These are phyloP conservation scores for Chionodraco myersi DNA, from an alignment of 2,113 vertebrate species.

Conservation along the genomic window DNA sequence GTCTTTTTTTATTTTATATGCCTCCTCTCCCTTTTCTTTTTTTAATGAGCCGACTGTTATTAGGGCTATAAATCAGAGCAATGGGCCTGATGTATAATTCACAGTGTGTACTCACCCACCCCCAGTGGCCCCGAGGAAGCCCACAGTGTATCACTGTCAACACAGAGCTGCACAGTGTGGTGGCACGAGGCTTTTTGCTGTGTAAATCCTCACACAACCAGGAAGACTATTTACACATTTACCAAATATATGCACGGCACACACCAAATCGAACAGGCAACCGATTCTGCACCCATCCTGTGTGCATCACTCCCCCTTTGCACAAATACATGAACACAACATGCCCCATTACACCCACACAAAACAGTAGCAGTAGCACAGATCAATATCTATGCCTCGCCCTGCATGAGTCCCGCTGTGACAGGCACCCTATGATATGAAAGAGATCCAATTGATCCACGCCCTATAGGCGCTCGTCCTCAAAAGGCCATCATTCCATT, in stretches of 20 bases:
- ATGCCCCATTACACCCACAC: conserved; percentile 72
- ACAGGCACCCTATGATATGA: conserved; percentile 85
- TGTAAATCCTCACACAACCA: conserved; percentile 24
- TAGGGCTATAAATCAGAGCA: conserved; percentile 99
- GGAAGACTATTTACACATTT: conserved; percentile 16
- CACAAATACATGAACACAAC: conserved; percentile 74
- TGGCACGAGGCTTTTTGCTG: conserved; percentile 38
- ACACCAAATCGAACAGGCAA: conserved; percentile 70
- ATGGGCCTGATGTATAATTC: conserved; percentile 99
- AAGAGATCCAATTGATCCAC: conserved; percentile 92
- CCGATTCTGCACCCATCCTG: not conserved
- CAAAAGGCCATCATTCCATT: conserved; percentile 94
- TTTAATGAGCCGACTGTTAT: conserved; percentile 99
- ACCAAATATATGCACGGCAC: conserved; percentile 47
- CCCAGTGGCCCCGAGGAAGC: conserved; percentile 94
- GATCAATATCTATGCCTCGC: conserved; percentile 89
- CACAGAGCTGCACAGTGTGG: conserved; percentile 69
- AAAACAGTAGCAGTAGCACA: conserved; percentile 85
- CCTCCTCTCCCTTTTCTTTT: conserved; percentile 85
- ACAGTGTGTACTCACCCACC: conserved; percentile 98
- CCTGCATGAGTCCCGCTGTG: conserved; percentile 82
- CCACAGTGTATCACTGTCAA: conserved; percentile 98
- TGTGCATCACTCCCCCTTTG: not conserved
- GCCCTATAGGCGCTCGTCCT: conserved; percentile 90
- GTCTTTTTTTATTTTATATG: conserved; percentile 81